phyloP scores from a whole-genome alignment of 2,797 vertebrate species.

The Lepilemur septentrionalis region DNA sequence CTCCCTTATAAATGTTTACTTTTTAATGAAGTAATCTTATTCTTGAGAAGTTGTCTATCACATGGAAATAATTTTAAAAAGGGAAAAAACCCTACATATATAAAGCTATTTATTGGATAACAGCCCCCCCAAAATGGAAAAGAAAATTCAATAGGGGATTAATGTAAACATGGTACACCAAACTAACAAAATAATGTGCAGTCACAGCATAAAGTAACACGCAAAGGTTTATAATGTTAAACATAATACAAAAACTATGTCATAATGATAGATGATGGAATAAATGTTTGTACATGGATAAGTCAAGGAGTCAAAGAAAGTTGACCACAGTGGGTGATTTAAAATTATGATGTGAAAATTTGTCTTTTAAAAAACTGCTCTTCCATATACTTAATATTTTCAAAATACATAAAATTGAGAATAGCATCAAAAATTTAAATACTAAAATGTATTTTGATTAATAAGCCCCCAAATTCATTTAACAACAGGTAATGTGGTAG shows the following conservation, averaged over 20 bases:
- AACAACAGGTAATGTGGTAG: neutral
- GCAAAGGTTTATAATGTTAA: neutral
- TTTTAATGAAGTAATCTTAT: slow-evolving; percentile 7
- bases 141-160: neutral
- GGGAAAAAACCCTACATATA: neutral
- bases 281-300: neutral
- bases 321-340: neutral
- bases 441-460: neutral
- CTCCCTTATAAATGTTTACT: neutral
- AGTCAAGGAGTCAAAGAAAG: neutral
- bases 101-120: neutral
- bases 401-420: neutral
- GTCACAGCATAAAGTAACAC: neutral
- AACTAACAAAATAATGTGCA: neutral
- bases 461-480: neutral
- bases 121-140: neutral
- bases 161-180: neutral
- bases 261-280: neutral
- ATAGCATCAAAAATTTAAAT: neutral
- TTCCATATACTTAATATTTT: neutral
- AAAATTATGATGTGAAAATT: neutral
- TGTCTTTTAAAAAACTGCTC: slow-evolving; percentile 24
- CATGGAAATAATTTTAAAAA: neutral
- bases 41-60: neutral
- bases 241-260: neutral